phyloP scores from a whole-genome alignment of 1,140 invertebrate genomes.

The Lordiphosa collinella region DNA sequence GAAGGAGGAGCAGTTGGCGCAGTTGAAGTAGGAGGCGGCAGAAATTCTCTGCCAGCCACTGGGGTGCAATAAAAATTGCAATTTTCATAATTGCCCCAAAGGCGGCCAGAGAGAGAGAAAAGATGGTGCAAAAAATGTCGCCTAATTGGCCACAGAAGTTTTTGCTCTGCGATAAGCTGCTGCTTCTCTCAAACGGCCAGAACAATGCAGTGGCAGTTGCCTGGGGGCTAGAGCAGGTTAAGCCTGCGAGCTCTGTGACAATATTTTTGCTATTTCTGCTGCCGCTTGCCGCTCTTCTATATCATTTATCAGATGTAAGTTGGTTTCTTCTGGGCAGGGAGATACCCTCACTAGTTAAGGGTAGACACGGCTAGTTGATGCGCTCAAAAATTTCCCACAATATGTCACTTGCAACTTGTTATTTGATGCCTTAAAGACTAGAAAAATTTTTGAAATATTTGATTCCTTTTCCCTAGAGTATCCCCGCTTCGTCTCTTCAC shows the following conservation, averaged over 20 bases:
- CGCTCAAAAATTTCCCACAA: too few species aligned
- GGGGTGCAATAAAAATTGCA: constrained; percentile 71
- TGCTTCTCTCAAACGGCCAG: constrained; percentile 34
- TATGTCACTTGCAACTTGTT: too few species aligned
- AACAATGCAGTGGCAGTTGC: too few species aligned
- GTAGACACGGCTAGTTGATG: too few species aligned
- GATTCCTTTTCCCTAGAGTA: too few species aligned
- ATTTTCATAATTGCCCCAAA: constrained; percentile 69
- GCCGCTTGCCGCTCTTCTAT: constrained; percentile 51
- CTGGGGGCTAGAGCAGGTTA: constrained; percentile 39
- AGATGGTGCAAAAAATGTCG: constrained; percentile 76
- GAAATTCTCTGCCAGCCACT: constrained; percentile 45
- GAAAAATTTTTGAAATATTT: too few species aligned
- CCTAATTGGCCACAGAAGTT: constrained; percentile 62
- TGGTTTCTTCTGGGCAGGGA: not conserved
- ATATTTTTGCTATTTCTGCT: constrained; percentile 52
- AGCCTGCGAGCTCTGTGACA: constrained; percentile 38
- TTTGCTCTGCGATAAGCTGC: constrained; percentile 46
- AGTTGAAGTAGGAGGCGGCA: constrained; percentile 2
- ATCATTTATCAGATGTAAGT: constrained; percentile 77
- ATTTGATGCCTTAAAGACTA: too few species aligned
- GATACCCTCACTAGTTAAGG: too few species aligned
- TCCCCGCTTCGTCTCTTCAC: constrained; percentile 31
- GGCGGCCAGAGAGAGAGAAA: constrained; percentile 10
- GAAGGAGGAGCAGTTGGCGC: too few species aligned